Evolutionary conservation across 2,888 invertebrate species (phyloP), one percentile per base, ranked within the genome.

Genomic region (Aleiodes leptofemur): DNA sequence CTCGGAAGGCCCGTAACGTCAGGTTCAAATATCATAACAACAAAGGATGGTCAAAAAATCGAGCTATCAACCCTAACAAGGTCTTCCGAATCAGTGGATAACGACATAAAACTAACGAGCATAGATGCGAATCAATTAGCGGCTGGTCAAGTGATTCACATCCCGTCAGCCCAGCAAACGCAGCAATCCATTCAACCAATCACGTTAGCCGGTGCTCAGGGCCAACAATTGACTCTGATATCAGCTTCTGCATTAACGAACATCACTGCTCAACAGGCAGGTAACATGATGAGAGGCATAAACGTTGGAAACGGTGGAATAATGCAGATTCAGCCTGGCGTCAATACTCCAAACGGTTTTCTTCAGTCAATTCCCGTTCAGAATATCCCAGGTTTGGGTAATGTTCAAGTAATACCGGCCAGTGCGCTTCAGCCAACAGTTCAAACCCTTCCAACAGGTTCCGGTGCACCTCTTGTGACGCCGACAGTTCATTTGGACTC

Each of bases 171-270:
- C 9, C 81, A 80, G 31, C 59, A 77, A 2, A 75, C 78, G n/a
- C 79, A 79, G 53, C 81, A 83, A 14, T 79, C 87, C 9, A 86
- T 88, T 11, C 94, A 94, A 85, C 93, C 94, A 1, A 93, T 95
- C 73, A 94, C 95, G 11, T 93, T 95, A 74, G 94, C 93, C 79
- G 88, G 94, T 76, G 93, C 94, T 1, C 93, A 93, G 83, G 95
- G 94, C 0, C 96, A 96, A 86, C 96, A 96, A 86, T 92, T 96
- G 81, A 96, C 96, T 5, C 94, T 97, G 71, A 96, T 97, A 86
- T 96, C 96, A 9, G 93, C 94, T 1, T 91, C 93, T 14, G 91
- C 92, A 71, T 86, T 93, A 81, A 88, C 91, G 0, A 90, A 89
- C 64, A 81, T 90, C 68, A 83, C 89, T 3, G 79, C 83, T 0